Base-by-base conservation (phyloP, 92 coral and sea anemone species). In the Pocillopora meandrina region DNA sequence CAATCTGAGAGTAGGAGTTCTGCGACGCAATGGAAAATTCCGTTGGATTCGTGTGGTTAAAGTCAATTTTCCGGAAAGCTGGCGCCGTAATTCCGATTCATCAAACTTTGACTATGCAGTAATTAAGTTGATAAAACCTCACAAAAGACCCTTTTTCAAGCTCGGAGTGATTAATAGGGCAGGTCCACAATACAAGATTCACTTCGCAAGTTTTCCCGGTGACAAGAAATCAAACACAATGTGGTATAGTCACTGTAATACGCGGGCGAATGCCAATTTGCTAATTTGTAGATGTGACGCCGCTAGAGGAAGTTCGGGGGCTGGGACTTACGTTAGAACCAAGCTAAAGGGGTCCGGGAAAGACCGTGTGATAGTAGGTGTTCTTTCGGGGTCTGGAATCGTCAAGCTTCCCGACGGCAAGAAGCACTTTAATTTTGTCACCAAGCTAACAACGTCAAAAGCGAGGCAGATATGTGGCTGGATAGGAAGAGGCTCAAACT, bases 191-290 rank as follows among this genome's bases (percentile, higher is more conserved):
- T 36, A 85, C 47, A 75, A 80, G 71, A 69, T 94, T 35, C 84
- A 94, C 70, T 94, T 92, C 72, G 76, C 92, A n/a, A 90, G 98
- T 75, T 94, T 94, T 82, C 98, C 98, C 16, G 95, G 91, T 9
- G 98, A 94, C 70, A 94, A 87, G 77, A 85, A 70, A 14, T 14
- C 84, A n/a, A 87, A 85, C 65, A 35, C 89, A 0, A 67, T 94
- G 84, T 94, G 98, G 98, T 89, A 89, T 74, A 80, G 91, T 10
- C 88, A 90, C 58, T 94, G 98, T 35, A 64, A 61, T 2, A 92
- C 93, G 4, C 80, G 55, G 61, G 86, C 85, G 13, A 36, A 68
- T 14, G 62, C 85, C 47, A 84, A 85, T 62, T 77, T 84, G 19
- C 76, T 94, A 49, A 84, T 92, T 26, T 65, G 88, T 59, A 80